Evolutionary conservation across 2,113 vertebrate species (phyloP).

Genomic region (Lagenorhynchus albirostris): DNA sequence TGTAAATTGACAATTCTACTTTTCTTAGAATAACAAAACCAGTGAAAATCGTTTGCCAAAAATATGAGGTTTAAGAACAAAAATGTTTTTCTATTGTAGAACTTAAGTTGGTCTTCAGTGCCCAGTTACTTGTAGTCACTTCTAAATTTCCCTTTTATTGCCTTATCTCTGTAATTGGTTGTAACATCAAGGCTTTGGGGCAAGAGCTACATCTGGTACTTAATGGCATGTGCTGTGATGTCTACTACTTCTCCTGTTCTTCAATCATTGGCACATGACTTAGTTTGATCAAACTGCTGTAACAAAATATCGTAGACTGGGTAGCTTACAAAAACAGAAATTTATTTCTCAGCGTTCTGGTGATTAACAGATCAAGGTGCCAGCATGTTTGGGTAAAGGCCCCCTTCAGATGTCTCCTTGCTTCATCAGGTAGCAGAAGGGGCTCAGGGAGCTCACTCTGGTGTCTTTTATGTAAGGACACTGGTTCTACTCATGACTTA

Average conservation of each 20-base stretch:
- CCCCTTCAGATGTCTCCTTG: background rate
- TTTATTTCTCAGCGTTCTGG: background rate
- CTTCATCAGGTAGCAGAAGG: background rate
- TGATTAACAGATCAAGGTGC: too few relatives aligned
- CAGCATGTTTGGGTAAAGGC: accelerated
- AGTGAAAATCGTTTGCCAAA: background rate
- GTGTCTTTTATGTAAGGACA: background rate
- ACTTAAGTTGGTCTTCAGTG: background rate
- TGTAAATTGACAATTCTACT: background rate
- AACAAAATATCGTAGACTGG: background rate
- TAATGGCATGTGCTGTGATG: background rate
- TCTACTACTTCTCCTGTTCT: background rate
- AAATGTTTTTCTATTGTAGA: background rate
- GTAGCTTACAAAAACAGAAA: background rate
- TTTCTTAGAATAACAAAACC: background rate
- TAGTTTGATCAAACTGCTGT: background rate
- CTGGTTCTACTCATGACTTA: background rate
- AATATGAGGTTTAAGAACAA: background rate
- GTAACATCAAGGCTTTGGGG: background rate
- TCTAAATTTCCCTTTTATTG: background rate
- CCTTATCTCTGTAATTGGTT: background rate
- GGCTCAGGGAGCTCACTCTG: background rate
- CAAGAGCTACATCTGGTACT: too few relatives aligned
- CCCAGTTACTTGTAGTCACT: background rate
- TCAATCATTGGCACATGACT: background rate